Percentiles rank a stretch among this genome's conserved stretches.
Conservation (phyloP, 2,113 vertebrate species). For the Scophthalmus maximus region DNA sequence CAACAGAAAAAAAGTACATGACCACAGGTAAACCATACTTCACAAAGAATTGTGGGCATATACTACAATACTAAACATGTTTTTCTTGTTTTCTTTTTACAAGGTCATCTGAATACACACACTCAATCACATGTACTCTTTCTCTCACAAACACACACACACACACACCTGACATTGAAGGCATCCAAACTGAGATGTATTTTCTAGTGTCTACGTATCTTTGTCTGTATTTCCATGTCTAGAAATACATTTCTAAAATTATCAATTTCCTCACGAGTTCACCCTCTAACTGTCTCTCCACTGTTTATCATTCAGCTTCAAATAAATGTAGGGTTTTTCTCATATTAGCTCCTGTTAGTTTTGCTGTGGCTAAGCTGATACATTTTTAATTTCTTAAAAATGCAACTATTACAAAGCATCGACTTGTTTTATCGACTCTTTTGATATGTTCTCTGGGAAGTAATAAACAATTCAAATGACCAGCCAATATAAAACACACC, state of each 20-base stretch:
- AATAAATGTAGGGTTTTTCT: constrained; percentile 6
- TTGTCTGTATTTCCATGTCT: constrained; percentile 12
- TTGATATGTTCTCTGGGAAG: background rate
- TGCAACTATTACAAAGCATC: background rate
- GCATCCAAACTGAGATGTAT: constrained; percentile 30
- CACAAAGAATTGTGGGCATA: constrained; percentile 77
- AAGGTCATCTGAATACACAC: constrained; percentile 80
- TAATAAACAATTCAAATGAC: constrained; percentile 20
- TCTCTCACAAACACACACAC: constrained; percentile 20
- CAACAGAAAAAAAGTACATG: constrained; percentile 84
- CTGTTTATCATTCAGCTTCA: constrained; percentile 15
- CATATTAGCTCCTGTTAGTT: constrained; percentile 11
- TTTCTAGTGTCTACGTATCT: constrained; percentile 11
- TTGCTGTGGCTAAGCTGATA: background rate
- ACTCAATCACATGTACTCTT: constrained; percentile 23
- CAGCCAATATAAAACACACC: background rate
- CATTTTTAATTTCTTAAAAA: background rate
- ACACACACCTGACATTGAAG: constrained; percentile 24
- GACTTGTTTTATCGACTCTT: background rate
- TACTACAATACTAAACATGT: constrained; percentile 74
- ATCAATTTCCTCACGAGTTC: background rate
- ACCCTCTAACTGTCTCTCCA: constrained; percentile 6
- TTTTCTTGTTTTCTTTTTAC: constrained; percentile 58
- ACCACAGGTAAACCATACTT: constrained; percentile 83
- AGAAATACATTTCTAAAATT: constrained; percentile 18